Evolutionary conservation across 1,140 invertebrate genomes (phyloP), one percentile per base, ranked within the genome.

Genomic region (Dendrolimus punctatus): DNA sequence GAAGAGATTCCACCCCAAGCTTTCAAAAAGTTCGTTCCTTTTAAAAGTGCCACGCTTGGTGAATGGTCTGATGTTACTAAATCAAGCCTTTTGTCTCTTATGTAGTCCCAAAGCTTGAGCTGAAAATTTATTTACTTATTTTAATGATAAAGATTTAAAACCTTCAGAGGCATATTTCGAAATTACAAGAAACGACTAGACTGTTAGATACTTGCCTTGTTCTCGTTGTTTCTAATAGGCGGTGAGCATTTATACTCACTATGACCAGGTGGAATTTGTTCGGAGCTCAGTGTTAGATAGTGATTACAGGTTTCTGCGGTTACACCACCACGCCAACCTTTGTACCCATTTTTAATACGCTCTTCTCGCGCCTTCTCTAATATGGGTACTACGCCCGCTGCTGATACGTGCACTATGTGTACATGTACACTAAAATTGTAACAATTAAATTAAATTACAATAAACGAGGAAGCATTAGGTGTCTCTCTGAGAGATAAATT

Each of bases 1-100:
- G 91, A 92, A 4, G 92, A 90, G 52, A 94, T 91, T 58, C 93
- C 93, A 49, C 92, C 92, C 92, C 92, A 93, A 42, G 92, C 91
- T 43, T 77, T 82, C 53, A 93, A 68, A 66, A 93, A 93, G 69
- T 93, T 87, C 8, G 89, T 85, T 5, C 82, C 73, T 61, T 93
- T 92, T 5, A 92, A 76, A 5, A 90, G 87, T 2, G 88, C 79
- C 6, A 91, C 90, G 23, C 91, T 91, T 0, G 93, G 92, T 2
- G 92, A 94, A 68, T 94, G 93, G 80, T 94, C 92, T 5, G 92
- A 94, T 4, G 91, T 91, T 40, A 94, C 87, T 82, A 92, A 87
- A 64, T 92, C 90, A 9, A 92, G 76, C 39, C 85, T 64, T 56
- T 85, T 85, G 9, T 84, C 76, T 66, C 78, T 76, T 6, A 93